Conservation (phyloP, 2,113 vertebrate genomes). For the Coracopsis vasa region DNA sequence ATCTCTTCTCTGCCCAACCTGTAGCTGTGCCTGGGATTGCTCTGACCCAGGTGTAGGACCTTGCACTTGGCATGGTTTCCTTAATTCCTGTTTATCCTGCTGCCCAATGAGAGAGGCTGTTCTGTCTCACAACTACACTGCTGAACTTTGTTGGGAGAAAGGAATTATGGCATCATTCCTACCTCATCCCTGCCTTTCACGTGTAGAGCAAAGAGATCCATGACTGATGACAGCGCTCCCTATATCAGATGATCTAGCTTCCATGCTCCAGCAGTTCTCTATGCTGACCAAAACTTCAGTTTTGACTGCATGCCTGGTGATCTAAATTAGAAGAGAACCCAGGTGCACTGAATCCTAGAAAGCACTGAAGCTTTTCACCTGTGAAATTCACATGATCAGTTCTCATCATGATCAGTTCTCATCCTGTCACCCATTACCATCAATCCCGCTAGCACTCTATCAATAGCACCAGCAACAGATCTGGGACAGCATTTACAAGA, state of each 20-base stretch:
- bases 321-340: background rate
- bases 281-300: background rate
- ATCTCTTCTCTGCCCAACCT: too few relatives aligned
- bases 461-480: background rate
- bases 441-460: rapidly evolving
- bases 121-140: background rate
- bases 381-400: background rate
- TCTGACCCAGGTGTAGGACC: too few relatives aligned
- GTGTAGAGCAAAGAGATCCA: background rate
- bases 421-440: background rate
- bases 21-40: too few relatives aligned
- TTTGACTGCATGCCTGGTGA: background rate
- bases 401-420: background rate
- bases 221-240: background rate
- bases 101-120: background rate
- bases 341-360: background rate
- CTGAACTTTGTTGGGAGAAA: background rate
- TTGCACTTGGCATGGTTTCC: background rate
- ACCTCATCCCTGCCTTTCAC: background rate
- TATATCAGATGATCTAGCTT: background rate
- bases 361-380: background rate
- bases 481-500: background rate
- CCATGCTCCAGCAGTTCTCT: background rate
- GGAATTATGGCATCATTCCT: background rate
- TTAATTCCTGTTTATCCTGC: background rate